Evolutionary conservation across 1,140 invertebrate genomes (phyloP).

Genomic region (Meloidogyne hapla): DNA sequence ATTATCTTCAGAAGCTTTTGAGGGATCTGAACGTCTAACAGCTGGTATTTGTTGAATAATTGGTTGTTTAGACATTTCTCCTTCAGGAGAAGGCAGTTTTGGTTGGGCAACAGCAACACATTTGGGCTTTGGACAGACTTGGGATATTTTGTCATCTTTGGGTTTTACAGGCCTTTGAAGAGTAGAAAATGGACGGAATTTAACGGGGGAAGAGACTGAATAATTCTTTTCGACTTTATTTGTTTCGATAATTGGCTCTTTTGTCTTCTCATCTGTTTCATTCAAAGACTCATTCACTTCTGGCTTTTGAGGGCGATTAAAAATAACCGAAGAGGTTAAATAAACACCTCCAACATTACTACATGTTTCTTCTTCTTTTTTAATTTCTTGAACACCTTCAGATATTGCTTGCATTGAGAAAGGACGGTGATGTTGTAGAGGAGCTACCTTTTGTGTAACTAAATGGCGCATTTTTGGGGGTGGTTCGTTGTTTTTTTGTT

Average conservation of each 20-base stretch:
- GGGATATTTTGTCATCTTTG: background rate
- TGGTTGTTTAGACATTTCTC: background rate
- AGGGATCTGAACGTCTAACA: background rate
- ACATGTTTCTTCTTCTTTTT: background rate
- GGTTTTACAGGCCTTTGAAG: background rate
- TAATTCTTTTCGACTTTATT: slow-evolving; percentile 4
- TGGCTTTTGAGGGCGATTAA: background rate
- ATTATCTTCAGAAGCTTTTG: background rate
- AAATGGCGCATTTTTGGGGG: slow-evolving; percentile 54
- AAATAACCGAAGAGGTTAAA: background rate
- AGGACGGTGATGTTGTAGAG: slow-evolving; percentile 54
- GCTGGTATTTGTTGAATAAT: background rate
- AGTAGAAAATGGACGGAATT: slow-evolving; percentile 5
- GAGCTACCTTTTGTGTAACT: slow-evolving; percentile 59
- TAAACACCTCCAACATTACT: background rate
- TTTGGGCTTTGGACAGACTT: background rate
- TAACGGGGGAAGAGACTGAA: background rate
- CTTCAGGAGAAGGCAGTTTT: background rate
- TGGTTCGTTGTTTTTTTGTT: slow-evolving; percentile 20
- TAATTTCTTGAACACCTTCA: slow-evolving; percentile 11
- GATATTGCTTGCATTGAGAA: slow-evolving; percentile 56
- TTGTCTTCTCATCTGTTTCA: background rate
- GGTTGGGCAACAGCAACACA: background rate
- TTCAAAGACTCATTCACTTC: background rate
- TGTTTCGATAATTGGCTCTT: background rate